Base-by-base conservation (phyloP, 1,140 invertebrate species). In the Radopholus similis region DNA sequence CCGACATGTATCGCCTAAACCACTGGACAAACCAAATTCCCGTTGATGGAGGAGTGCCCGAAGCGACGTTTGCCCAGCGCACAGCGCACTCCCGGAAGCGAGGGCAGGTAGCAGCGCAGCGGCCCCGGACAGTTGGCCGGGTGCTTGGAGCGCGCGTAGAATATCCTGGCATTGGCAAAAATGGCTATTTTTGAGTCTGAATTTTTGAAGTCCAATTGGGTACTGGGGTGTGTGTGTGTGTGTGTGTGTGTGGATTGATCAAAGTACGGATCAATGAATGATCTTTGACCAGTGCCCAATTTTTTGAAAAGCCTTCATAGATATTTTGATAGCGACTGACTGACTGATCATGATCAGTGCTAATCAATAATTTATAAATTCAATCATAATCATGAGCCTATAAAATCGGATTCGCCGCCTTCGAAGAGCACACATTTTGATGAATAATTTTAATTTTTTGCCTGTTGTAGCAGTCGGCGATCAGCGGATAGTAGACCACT, bases 391-490 rank as follows among this genome's bases (percentile, higher is more conserved):
- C n/a, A n/a, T n/a, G n/a, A n/a, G n/a, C n/a, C n/a, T n/a, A n/a
- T n/a, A n/a, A n/a, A n/a, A n/a, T n/a, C n/a, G n/a, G n/a, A n/a
- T n/a, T n/a, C n/a, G n/a, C n/a, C n/a, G n/a, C n/a, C n/a, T n/a
- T n/a, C n/a, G n/a, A n/a, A n/a, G n/a, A n/a, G n/a, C n/a, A n/a
- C n/a, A n/a, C n/a, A n/a, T n/a, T n/a, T n/a, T n/a, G n/a, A n/a
- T n/a, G n/a, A n/a, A n/a, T n/a, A n/a, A n/a, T n/a, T n/a, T n/a
- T 47, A 18, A 47, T 47, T 58, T 30, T 49, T 15, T 42, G 49
- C 58, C 58, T 53, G 64, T 77, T 76, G 62, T 77, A 77, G 37
- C 76, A 77, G 30, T 72, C 59, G 44, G 73, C 74, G 44, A 79
- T 70, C 37, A 77, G 62, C 42, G 76, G 76, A 26, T 76, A 77